Base-by-base conservation (phyloP, 2,113 vertebrate genomes). In the Mustelus asterias region DNA sequence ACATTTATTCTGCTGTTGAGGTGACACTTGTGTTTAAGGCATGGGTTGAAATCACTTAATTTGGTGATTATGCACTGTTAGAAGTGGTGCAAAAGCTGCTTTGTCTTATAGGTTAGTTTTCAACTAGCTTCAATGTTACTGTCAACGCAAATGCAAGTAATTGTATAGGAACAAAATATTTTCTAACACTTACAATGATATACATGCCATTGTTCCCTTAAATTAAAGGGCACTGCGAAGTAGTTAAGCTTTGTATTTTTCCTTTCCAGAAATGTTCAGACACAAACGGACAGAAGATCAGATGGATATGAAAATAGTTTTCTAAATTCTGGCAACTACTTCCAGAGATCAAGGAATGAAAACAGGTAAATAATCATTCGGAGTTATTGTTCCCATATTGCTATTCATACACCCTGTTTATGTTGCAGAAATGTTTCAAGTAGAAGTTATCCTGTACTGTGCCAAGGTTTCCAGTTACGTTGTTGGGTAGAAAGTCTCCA, bases 221-320 rank as follows among this genome's bases (percentile, higher is more conserved):
- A 33, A 54, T 72, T 95, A 95, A 95, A 54, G 0, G 14, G 24
- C 44, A 70, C 70, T 72, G 69, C 18, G 44, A 95, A 95, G 11
- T 95, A 95, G 70, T 95, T 95, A 37, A 72, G 48, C 37, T 95
- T 48, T 70, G 22, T 37, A 44, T 94, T 80, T 22, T 96, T 54
- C 65, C 83, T 69, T 96, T 96, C 63, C 95, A 96, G 96, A 96
- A 96, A 96, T 29, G 76, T 96, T 48, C 95, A 80, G 65, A 94
- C 78, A 20, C 96, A 69, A 44, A 94, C 90, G 88, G 96, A 96
- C 37, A 95, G 96, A 88, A 76, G 60, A 76, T n/a, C 58, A 48
- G 95, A 89, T 70, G 96, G 33, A 24, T 65, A 96, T 96, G 96
- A 96, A 70, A 95, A 96, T 89, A 70, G 95, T 33, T 72, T 95